phyloP scores from a whole-genome alignment of 2,888 invertebrate species.

The Tipula vernalis region DNA sequence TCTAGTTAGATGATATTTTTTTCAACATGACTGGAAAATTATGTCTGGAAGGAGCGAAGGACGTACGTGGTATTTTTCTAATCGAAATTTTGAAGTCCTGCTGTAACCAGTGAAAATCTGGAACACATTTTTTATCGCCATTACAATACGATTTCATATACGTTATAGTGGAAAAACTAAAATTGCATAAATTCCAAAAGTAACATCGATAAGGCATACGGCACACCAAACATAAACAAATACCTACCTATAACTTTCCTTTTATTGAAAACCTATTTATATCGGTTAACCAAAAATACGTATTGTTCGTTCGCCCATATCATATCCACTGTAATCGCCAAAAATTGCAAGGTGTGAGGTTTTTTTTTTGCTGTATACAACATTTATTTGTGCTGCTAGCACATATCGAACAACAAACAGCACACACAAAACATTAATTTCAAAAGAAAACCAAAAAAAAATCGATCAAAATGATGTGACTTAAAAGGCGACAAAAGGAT shows the following conservation, averaged over 20 bases:
- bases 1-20: no score
- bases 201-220: no score
- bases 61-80: no score
- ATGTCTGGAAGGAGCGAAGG: no score
- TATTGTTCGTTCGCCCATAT: neutral
- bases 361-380: neutral
- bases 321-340: neutral
- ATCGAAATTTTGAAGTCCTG: no score
- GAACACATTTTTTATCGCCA: no score
- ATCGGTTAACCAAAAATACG: neutral
- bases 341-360: slow-evolving; percentile 1
- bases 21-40: no score
- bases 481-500: slow-evolving; percentile 7
- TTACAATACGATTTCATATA: no score
- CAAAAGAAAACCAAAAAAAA: neutral
- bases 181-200: no score
- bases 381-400: neutral
- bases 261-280: neutral
- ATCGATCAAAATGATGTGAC: slow-evolving; percentile 7
- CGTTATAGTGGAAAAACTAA: no score
- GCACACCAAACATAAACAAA: neutral
- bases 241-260: neutral
- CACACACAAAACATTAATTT: neutral
- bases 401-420: neutral
- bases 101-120: no score